Conservation (phyloP, 2,797 vertebrate species). For the Phoebastria nigripes region DNA sequence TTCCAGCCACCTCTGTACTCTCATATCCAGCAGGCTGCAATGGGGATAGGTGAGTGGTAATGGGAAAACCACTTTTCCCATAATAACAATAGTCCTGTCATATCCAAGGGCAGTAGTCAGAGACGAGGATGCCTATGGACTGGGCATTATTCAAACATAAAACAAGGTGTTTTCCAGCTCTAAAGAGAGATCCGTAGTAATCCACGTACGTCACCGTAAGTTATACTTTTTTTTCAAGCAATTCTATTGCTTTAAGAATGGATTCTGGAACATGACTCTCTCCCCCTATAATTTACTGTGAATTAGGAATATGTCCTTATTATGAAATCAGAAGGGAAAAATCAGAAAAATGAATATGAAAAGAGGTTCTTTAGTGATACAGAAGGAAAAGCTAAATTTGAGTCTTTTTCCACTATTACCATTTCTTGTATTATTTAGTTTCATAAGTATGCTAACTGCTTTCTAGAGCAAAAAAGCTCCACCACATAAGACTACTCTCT, state of each 20-base stretch:
- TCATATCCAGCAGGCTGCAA: no score
- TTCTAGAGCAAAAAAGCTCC: not conserved
- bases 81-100: no score
- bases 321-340: not conserved
- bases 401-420: not conserved
- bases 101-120: not conserved
- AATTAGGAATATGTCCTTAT: not conserved
- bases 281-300: not conserved
- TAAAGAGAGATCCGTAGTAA: not conserved
- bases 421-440: not conserved
- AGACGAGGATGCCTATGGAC: not conserved
- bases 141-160: not conserved
- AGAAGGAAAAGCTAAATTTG: not conserved
- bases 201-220: rapidly evolving
- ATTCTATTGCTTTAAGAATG: not conserved
- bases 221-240: not conserved
- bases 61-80: not conserved
- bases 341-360: not conserved
- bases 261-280: not conserved
- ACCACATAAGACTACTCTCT: not conserved
- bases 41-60: not conserved
- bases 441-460: not conserved
- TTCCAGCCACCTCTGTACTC: not conserved
- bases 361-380: not conserved
- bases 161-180: not conserved